Evolutionary conservation across 2,888 invertebrate species (phyloP), one percentile per base, ranked within the genome.

Genomic region (Lasioglossum marginatum): DNA sequence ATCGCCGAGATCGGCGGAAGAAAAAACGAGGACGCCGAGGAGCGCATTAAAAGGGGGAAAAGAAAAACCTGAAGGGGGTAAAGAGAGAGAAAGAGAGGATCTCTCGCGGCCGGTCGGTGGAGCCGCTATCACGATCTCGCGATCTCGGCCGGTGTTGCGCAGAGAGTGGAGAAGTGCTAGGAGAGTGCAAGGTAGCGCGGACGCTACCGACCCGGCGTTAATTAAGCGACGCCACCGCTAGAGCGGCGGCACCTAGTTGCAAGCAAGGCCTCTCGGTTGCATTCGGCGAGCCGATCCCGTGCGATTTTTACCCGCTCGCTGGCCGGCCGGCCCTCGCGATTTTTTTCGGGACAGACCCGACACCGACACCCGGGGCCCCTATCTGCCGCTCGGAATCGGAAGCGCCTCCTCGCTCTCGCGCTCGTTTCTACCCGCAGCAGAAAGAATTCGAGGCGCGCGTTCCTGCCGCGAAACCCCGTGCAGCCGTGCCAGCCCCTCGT

Each of bases 201-300:
- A 72, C 81, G 82, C 83, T 81, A 83, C 71, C 82, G 82, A 52
- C 27, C 70, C 77, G 73, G 82, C 92, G 92, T 94, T 94, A 94
- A 94, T 94, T 94, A 94, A 94, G 92, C 91, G 90, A 93, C 89
- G 90, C 88, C 88, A 87, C 87, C 87, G 87, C 87, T 88, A 91
- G 89, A 90, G 88, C 68, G 68, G 68, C 68, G 68, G 71, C 82
- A 57, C 77, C 84, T 89, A 78, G 83, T 77, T 31, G 63, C 31
- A 63, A 3, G 63, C 34, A 19, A 19, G 31, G 48, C 45, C n/a
- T 43, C 57, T n/a, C 57, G 57, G 57, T 63, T 81, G 72, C 82
- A 48, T 63, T 77, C 77, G 75, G 12, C 45, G 68, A n/a, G 76
- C 66, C 87, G 89, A 89, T 87, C 86, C 68, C 4, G 37, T 89